These are phyloP conservation scores for Elephantulus edwardii DNA, from an alignment of 2,113 vertebrate species.

Conservation along the genomic window DNA sequence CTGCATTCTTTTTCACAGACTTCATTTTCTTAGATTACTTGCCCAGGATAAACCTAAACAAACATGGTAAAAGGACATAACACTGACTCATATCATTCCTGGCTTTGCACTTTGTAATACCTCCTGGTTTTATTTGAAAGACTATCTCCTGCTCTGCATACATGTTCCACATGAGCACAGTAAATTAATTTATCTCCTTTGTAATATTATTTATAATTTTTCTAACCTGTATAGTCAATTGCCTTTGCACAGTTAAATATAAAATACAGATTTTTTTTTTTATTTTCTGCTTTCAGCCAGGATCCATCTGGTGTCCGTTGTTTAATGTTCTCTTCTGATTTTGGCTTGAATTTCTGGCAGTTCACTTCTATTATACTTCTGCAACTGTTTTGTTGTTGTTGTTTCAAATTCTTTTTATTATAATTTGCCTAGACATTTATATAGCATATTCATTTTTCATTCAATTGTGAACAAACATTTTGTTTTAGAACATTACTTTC, in stretches of 20 bases:
- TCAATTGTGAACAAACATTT: too few species aligned
- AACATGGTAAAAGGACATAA: neutral
- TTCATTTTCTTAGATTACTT: neutral
- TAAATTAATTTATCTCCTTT: neutral
- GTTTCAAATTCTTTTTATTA: too few species aligned
- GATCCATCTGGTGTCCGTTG: too few species aligned
- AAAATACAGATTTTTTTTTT: neutral
- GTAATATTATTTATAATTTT: neutral
- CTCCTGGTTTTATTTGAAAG: neutral
- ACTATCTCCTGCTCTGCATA: neutral
- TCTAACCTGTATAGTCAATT: neutral
- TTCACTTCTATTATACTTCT: too few species aligned
- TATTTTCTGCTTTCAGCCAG: too few species aligned
- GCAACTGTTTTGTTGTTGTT: too few species aligned
- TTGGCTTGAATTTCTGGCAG: too few species aligned
- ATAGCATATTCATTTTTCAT: too few species aligned
- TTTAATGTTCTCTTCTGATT: too few species aligned
- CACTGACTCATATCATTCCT: neutral
- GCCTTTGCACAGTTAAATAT: neutral
- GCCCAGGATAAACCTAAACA: neutral
- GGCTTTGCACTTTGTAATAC: neutral
- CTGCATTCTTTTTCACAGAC: too few species aligned
- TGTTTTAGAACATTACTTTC: too few species aligned
- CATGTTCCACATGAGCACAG: neutral
- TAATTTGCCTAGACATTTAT: too few species aligned